Evolutionary conservation across 2,888 invertebrate genomes (phyloP), one percentile per base, ranked within the genome.

Genomic region (Meghimatium bilineatum): DNA sequence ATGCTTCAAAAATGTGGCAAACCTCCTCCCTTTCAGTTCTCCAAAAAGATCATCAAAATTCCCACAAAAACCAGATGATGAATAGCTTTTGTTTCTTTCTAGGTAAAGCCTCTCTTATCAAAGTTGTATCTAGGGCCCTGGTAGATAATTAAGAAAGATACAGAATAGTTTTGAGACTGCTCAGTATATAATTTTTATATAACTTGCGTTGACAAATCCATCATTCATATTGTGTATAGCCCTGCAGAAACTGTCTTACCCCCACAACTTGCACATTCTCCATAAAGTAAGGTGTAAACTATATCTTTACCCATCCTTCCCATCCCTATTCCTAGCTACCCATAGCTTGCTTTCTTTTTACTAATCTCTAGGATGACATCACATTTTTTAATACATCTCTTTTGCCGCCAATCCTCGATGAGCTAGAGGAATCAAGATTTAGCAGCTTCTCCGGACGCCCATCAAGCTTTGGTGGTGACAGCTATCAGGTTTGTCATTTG

Each of bases 341-440:
- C 71, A 71, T 38, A 49, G 32, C 52, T 74, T 74, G 74, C 49
- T 74, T 74, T 82, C 71, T 83, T 83, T 26, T 75, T n/a, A 74
- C 71, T 56, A 77, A 52, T 85, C 26, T 74, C 49, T 87, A 87
- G 87, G 88, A 85, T 74, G 87, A 88, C 80, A 85, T 86, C 49
- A 85, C 84, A 63, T 87, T 84, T 87, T 87, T 87, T 87, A 86
- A 87, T 86, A 67, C 84, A 71, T 86, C 88, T 75, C 82, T 88
- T 67, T 84, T 88, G 87, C 80, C 85, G 34, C 83, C 82, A 72
- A 88, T 87, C 36, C 86, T 85, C 78, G 88, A 88, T 80, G 87
- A 88, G 77, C 85, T 85, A 56, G 88, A 86, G 76, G 86, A 84
- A 38, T 86, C 86, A 66, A 83, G 80, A 69, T 81, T 86, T 44